phyloP scores from a whole-genome alignment of 2,888 invertebrate genomes.

The Harpalus rufipes region DNA sequence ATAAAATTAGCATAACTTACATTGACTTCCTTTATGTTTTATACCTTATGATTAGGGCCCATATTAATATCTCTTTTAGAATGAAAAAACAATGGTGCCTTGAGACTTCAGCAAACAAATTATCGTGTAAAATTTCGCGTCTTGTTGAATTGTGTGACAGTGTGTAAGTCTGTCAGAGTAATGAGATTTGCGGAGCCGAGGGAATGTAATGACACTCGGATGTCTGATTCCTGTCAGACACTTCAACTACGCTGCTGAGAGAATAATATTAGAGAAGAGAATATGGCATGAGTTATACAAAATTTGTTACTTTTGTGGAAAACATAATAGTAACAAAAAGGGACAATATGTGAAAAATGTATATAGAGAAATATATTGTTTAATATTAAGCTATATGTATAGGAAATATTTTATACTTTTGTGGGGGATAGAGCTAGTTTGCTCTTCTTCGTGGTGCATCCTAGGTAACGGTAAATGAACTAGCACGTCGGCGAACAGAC shows the following conservation, averaged over 20 bases:
- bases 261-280: background rate
- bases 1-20: background rate
- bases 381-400: too few relatives aligned
- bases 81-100: background rate
- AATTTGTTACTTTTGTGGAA: background rate
- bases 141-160: slow-evolving; percentile 9
- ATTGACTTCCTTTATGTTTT: background rate
- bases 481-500: too few relatives aligned
- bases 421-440: too few relatives aligned
- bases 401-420: too few relatives aligned
- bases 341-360: too few relatives aligned
- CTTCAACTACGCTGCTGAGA: background rate
- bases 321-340: too few relatives aligned
- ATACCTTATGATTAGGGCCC: background rate
- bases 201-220: slow-evolving; percentile 1
- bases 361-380: too few relatives aligned
- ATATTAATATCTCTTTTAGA: background rate
- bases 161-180: slow-evolving; percentile 19
- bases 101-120: background rate
- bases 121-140: background rate
- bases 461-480: too few relatives aligned
- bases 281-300: background rate
- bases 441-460: too few relatives aligned
- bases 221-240: background rate
- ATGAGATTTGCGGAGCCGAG: background rate